Percentiles rank a stretch among this genome's conserved stretches.
Evolutionary conservation across 1,140 invertebrate species (phyloP).

Genomic region (Nasonia giraulti): DNA sequence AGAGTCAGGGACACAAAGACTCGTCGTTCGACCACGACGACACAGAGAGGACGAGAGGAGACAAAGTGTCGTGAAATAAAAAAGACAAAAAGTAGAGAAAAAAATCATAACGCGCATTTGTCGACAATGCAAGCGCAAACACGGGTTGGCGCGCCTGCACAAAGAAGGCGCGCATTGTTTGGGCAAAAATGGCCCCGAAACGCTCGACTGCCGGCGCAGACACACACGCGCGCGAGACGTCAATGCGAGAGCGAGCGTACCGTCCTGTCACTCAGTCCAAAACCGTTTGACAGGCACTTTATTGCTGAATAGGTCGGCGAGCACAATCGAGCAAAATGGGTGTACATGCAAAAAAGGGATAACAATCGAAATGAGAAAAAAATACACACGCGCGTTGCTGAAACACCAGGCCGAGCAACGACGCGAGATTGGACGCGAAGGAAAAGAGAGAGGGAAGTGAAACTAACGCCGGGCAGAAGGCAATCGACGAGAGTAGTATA

Average conservation of each 20-base stretch:
- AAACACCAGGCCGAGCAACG: background rate
- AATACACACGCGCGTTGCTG: background rate
- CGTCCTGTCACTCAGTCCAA: slow-evolving; percentile 40
- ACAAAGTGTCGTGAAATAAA: background rate
- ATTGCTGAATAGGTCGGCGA: slow-evolving; percentile 45
- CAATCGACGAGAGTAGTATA: background rate
- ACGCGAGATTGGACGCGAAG: background rate
- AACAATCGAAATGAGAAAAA: slow-evolving; percentile 31
- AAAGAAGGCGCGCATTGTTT: slow-evolving; percentile 24
- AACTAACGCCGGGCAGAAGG: background rate
- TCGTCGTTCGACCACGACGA: background rate
- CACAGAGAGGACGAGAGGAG: background rate
- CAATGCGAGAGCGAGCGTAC: background rate
- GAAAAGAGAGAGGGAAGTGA: background rate
- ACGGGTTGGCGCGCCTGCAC: background rate
- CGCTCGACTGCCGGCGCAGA: background rate
- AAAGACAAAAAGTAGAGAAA: background rate
- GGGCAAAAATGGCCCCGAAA: slow-evolving; percentile 30
- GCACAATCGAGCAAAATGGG: slow-evolving; percentile 38
- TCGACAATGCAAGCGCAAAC: background rate
- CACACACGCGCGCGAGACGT: background rate
- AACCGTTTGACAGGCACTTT: slow-evolving; percentile 50
- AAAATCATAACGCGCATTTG: background rate
- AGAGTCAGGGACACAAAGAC: no score
- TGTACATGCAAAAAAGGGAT: slow-evolving; percentile 36